These are phyloP conservation scores for Pegoplata infirma DNA, from an alignment of 2,888 invertebrate genomes.

Conservation along the genomic window DNA sequence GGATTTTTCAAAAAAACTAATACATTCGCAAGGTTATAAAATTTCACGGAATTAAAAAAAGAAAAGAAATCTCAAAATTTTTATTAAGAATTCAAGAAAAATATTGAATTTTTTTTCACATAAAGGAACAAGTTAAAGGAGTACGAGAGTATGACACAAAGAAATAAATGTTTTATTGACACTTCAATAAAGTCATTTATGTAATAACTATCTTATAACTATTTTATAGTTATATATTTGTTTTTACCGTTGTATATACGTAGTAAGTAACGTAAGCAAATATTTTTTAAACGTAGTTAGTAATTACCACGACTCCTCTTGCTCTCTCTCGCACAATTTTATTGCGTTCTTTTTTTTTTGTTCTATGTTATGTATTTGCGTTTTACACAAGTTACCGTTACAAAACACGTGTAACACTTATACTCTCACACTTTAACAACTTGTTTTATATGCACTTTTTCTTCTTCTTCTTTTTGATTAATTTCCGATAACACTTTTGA, in stretches of 20 bases:
- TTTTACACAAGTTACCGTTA: constrained; percentile 44
- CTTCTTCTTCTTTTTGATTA: constrained; percentile 17
- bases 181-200: not conserved
- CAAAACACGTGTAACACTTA: constrained; percentile 34
- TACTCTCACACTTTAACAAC: not conserved
- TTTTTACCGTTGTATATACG: not conserved
- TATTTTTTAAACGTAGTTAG: not conserved
- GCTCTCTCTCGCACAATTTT: too few relatives aligned
- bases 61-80: too few relatives aligned
- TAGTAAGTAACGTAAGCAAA: not conserved
- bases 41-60: too few relatives aligned
- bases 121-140: too few relatives aligned
- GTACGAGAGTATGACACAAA: too few relatives aligned
- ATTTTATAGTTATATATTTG: not conserved
- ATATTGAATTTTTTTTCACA: too few relatives aligned
- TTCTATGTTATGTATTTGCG: not conserved
- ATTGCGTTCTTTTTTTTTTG: constrained; percentile 24
- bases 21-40: too few relatives aligned
- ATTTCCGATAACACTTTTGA: constrained; percentile 45
- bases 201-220: not conserved
- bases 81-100: too few relatives aligned
- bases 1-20: too few relatives aligned
- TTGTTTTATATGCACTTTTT: not conserved
- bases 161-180: not conserved
- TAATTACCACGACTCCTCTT: constrained; percentile 12